Base-by-base conservation (phyloP, 64 coral and sea anemone genomes). In the Montipora sp. region DNA sequence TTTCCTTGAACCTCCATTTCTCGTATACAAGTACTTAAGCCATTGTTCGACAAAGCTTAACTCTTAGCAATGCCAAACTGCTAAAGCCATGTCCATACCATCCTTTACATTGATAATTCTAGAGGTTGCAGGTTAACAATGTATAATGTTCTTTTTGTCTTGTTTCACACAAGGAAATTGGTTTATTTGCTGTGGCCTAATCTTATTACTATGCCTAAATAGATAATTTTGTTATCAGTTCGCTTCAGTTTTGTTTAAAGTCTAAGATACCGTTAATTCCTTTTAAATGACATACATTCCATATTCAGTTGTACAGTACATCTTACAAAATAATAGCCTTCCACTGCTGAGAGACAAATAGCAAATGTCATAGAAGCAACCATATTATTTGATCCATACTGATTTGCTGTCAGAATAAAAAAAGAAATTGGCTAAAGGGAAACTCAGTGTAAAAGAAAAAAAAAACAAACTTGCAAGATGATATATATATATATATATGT, bases 271-370 rank as follows among this genome's bases (percentile, higher is more conserved):
- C 44, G 7, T 83, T 83, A 83, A 83, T 83, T 83, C 44, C 16
- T 19, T 83, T 27, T 83, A 83, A 67, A 83, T 83, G 47, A 47
- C 53, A 60, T 47, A 36, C 45, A 48, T 83, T 83, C 13, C 13
- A 75, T 72, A 50, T 72, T 22, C 46, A 3, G 16, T 50, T 85
- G 61, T 70, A 63, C 47, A 71, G 12, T 43, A 68, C 51, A 50
- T 77, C 53, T 57, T 8, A 57, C 53, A 57, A 57, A 57, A 1
- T 57, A 57, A 57, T 57, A 27, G 6, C 27, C 72, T 57, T 57
- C 8, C 11, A 57, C 53, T 57, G 7, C 53, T 57, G 53, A 57
- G 53, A 57, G 11, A 57, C 6, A 57, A 57, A 57, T 66, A 3
- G 16, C 36, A 36, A 36, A 36, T 66, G 0, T 66, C 61, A 66